Conservation (phyloP, 2,113 vertebrate species). For the Naja naja region DNA sequence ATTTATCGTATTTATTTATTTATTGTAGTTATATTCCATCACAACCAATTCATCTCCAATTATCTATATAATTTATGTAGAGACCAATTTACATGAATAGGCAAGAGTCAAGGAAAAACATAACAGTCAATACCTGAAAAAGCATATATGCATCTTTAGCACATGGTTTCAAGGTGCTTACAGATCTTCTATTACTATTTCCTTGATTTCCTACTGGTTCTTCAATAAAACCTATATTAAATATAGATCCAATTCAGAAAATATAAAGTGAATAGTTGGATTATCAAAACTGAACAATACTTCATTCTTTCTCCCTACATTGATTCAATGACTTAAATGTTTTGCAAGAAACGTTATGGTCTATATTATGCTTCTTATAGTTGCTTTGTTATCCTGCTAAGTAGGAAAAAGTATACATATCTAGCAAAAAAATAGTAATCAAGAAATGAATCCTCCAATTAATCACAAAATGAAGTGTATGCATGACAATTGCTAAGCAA, state of each 20-base stretch:
- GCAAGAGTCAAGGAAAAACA: not conserved
- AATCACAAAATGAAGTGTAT: not conserved
- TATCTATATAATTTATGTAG: not conserved
- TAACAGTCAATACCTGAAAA: slow-evolving; percentile 82
- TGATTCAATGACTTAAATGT: not conserved
- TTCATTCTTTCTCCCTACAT: not conserved
- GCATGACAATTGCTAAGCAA: not conserved
- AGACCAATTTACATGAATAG: not conserved
- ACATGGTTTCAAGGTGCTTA: slow-evolving; percentile 92
- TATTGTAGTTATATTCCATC: not conserved
- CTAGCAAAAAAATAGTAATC: not conserved
- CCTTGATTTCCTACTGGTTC: slow-evolving; percentile 83
- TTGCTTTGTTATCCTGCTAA: not conserved
- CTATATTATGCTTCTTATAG: no score
- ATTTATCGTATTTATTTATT: not conserved
- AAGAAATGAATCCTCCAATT: not conserved
- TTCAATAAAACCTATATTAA: slow-evolving; percentile 76
- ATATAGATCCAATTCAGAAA: slow-evolving; percentile 2
- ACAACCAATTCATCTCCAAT: not conserved
- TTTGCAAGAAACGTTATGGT: not conserved
- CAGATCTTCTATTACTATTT: slow-evolving; percentile 92
- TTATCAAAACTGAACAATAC: slow-evolving; percentile 18
- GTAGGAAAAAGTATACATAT: not conserved
- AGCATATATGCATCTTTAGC: slow-evolving; percentile 99
- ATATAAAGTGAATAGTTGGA: slow-evolving; percentile 1